These are phyloP conservation scores for Oenanthe melanoleuca DNA, from an alignment of 2,113 vertebrate genomes.

Conservation along the genomic window DNA sequence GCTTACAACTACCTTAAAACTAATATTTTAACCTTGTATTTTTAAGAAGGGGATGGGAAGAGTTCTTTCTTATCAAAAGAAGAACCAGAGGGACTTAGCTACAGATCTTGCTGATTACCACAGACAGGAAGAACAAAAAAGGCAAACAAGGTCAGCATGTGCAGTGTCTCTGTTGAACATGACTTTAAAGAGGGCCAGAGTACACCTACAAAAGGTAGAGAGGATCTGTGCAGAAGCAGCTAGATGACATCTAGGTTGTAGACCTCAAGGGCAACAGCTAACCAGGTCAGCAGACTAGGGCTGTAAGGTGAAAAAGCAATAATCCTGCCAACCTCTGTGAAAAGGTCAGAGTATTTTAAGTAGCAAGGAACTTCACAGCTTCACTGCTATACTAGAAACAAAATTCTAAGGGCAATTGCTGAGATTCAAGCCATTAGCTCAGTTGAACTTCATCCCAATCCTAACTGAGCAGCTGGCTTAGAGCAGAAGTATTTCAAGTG, in stretches of 20 bases:
- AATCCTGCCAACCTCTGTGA: background rate
- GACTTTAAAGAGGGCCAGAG: background rate
- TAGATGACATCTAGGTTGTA: background rate
- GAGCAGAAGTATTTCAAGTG: background rate
- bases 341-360: background rate
- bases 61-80: background rate
- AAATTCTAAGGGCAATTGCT: background rate
- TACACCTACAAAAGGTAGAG: background rate
- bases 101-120: background rate
- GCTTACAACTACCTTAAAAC: background rate
- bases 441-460: background rate
- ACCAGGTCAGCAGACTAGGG: background rate
- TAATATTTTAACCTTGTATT: background rate
- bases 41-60: background rate
- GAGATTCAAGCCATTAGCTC: background rate
- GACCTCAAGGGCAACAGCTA: background rate
- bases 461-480: background rate
- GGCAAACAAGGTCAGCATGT: background rate
- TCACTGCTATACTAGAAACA: background rate
- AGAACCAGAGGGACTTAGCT: background rate
- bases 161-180: background rate
- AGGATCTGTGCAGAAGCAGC: background rate
- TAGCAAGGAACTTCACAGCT: background rate
- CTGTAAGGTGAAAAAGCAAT: background rate
- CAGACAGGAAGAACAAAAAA: background rate